A percentile compares a stretch with the other conserved stretches of the same genome.
Conservation (phyloP, 2,113 vertebrate species). For the Otolemur garnettii region DNA sequence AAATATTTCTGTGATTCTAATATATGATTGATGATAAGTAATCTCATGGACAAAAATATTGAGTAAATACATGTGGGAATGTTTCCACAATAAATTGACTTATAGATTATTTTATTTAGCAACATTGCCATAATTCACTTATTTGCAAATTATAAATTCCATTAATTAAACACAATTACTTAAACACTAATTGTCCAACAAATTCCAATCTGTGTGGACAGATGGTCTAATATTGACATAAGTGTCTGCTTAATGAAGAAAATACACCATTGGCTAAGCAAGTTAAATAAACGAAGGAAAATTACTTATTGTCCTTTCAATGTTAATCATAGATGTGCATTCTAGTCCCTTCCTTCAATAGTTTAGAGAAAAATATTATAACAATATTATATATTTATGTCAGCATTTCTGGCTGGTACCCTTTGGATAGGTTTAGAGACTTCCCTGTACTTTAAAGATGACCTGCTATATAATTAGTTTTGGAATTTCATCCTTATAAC, state of each 20-base stretch:
- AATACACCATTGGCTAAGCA: neutral
- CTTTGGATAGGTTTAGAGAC: neutral
- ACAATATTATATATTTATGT: neutral
- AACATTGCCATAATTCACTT: slow-evolving; percentile 16
- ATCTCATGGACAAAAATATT: slow-evolving; percentile 42
- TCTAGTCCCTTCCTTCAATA: neutral
- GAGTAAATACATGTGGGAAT: neutral
- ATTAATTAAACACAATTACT: slow-evolving; percentile 39
- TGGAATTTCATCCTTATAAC: neutral
- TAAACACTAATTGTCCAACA: neutral
- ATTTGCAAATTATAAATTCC: slow-evolving; percentile 22
- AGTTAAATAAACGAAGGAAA: slow-evolving; percentile 28
- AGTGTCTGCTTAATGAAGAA: slow-evolving; percentile 17
- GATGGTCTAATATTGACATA: slow-evolving; percentile 23
- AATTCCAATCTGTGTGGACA: slow-evolving; percentile 11
- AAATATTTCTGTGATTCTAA: slow-evolving; percentile 40
- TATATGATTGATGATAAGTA: slow-evolving; percentile 34
- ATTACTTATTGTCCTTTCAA: neutral
- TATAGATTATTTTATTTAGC: slow-evolving; percentile 27
- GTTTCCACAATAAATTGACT: neutral
- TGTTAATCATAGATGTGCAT: neutral
- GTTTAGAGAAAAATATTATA: neutral
- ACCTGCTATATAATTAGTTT: neutral
- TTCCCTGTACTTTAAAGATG: neutral
- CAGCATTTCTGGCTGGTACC: neutral